Base-by-base conservation (phyloP, 1,140 invertebrate genomes). In the Bacillus rossius region DNA sequence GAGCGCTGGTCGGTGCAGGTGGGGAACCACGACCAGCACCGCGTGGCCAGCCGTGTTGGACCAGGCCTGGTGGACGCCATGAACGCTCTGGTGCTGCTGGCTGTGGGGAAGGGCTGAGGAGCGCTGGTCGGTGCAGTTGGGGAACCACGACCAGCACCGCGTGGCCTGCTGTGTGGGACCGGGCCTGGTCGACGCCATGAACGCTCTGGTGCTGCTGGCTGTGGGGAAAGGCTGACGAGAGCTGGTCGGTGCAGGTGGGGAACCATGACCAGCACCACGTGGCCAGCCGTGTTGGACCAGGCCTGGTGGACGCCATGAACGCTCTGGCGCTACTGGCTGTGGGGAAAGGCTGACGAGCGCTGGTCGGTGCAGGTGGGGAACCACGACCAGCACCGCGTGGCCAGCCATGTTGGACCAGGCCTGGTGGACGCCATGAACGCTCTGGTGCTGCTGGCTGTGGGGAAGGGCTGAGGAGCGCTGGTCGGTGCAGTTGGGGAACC, bases 341-440 rank as follows among this genome's bases (percentile, higher is more conserved):
- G n/a, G n/a, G n/a, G n/a, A n/a, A n/a, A n/a, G n/a, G n/a, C n/a
- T n/a, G n/a, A n/a, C n/a, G 38, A 14, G 45, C 14, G 26, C 37
- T 42, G 45, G 5, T 38, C 49, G 7, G 56, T 65, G 20, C 53
- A 87, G 85, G 75, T 89, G 69, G 88, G 88, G 40, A 91, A 90
- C 71, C 87, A 91, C 61, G 88, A 92, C 69, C 79, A 82, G 17
- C 71, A 71, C 42, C 78, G 91, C 63, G 78, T 86, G 10, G 81
- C 82, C 0, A 78, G 79, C 13, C 77, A 88, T 52, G 84, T 82
- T 61, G 83, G 83, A 4, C 69, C 76, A 0, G 75, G 81, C 34
- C 73, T 83, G 55, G 79, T 85, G 0, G 89, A 92, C 70, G 84
- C 81, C 10, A 77, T 91, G 64, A 85, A 88, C 62, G 89, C 90